Percentiles rank a stretch among this genome's conserved stretches.
phyloP scores from a whole-genome alignment of 1,140 invertebrate genomes.

The Samia ricini region DNA sequence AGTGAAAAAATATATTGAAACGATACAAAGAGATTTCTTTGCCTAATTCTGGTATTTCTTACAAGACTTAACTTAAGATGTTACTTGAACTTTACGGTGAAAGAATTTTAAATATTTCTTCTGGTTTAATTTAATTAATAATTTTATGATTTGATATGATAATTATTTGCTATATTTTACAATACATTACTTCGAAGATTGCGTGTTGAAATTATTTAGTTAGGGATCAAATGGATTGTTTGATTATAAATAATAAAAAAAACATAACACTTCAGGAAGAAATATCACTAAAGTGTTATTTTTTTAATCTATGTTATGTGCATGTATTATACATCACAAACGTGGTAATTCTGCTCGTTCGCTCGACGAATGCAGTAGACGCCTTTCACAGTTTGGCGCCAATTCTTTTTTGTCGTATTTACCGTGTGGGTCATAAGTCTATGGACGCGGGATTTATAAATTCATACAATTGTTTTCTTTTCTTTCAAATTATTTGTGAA shows the following conservation, averaged over 20 bases:
- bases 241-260: too few relatives aligned
- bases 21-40: not conserved
- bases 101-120: too few relatives aligned
- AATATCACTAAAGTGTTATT: not conserved
- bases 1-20: not conserved
- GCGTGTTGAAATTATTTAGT: too few relatives aligned
- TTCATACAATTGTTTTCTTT: not conserved
- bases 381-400: constrained; percentile 36
- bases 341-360: constrained; percentile 15
- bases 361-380: constrained; percentile 32
- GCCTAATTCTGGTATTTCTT: too few relatives aligned
- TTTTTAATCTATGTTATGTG: not conserved
- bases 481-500: not conserved
- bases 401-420: constrained; percentile 25
- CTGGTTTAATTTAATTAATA: too few relatives aligned
- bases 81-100: too few relatives aligned
- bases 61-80: too few relatives aligned
- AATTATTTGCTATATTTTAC: too few relatives aligned
- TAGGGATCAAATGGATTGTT: too few relatives aligned
- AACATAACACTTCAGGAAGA: too few relatives aligned
- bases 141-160: too few relatives aligned
- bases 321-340: not conserved
- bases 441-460: not conserved
- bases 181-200: too few relatives aligned
- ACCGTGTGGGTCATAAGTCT: constrained; percentile 4